phyloP scores from a whole-genome alignment of 2,888 invertebrate species.

The Heliconius charithonia region DNA sequence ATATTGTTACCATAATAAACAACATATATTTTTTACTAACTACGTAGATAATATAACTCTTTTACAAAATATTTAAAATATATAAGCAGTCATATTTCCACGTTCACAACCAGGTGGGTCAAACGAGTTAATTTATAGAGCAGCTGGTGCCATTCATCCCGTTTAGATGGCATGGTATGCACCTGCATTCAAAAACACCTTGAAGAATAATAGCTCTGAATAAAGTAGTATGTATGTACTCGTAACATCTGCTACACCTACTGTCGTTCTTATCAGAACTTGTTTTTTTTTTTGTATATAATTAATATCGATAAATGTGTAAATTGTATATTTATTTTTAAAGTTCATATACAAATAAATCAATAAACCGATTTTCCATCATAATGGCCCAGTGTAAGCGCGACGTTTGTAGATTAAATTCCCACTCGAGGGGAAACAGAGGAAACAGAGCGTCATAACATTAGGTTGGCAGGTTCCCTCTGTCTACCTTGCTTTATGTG shows the following conservation, averaged over 20 bases:
- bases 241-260: conserved; percentile 26
- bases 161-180: conserved; percentile 23
- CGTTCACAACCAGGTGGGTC: conserved; percentile 9
- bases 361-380: neutral
- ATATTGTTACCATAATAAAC: neutral
- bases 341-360: neutral
- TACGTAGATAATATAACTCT: neutral
- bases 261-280: neutral
- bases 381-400: too few species aligned
- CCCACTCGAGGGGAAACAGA: too few species aligned
- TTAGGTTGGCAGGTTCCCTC: too few species aligned
- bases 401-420: too few species aligned
- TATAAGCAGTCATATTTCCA: neutral
- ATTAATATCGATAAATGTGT: neutral
- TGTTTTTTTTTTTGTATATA: neutral
- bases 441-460: too few species aligned
- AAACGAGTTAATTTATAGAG: conserved; percentile 21
- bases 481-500: neutral
- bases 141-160: conserved; percentile 24
- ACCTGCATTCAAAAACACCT: conserved; percentile 31
- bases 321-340: neutral
- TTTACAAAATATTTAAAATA: neutral
- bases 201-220: conserved; percentile 21
- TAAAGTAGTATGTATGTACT: conserved; percentile 6
- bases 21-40: neutral